phyloP scores from a whole-genome alignment of 2,113 vertebrate species.

The Halcyon malimbica region DNA sequence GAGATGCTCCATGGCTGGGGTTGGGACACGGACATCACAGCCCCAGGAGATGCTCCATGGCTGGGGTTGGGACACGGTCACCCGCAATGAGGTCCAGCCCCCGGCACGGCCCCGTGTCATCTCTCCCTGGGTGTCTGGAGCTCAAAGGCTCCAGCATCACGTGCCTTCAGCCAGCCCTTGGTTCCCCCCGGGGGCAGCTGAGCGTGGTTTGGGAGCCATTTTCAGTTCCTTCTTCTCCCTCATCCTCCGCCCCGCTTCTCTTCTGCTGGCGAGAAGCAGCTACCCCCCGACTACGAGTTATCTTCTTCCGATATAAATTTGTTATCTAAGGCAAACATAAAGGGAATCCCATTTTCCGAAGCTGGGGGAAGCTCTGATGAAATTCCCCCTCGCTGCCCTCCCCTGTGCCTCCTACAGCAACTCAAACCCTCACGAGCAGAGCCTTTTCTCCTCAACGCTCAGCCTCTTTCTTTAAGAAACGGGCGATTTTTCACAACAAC shows the following conservation, averaged over 20 bases:
- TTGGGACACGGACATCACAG: no score
- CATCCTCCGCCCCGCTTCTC: accelerated
- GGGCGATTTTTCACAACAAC: accelerated
- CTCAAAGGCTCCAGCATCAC: no score
- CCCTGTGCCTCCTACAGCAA: background rate
- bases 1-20: no score
- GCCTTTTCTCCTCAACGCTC: accelerated
- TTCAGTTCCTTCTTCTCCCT: background rate
- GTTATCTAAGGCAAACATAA: accelerated
- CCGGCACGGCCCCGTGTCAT: background rate
- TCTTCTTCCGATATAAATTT: accelerated
- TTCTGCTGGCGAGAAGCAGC: background rate
- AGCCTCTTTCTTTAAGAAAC: background rate
- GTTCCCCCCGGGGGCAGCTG: accelerated
- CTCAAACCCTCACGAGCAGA: background rate
- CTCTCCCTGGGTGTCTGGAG: no score
- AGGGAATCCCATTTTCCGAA: background rate
- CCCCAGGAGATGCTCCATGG: no score
- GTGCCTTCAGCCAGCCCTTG: accelerated
- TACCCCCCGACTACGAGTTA: accelerated
- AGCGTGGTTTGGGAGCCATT: background rate
- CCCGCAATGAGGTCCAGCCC: no score
- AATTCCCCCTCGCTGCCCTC: background rate
- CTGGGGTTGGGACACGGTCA: no score
- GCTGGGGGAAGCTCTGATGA: background rate